Percentiles rank a stretch among this genome's conserved stretches.
These are phyloP conservation scores for Pangasius sanitwongsei DNA, from an alignment of 2,797 vertebrate species.

Conservation along the genomic window DNA sequence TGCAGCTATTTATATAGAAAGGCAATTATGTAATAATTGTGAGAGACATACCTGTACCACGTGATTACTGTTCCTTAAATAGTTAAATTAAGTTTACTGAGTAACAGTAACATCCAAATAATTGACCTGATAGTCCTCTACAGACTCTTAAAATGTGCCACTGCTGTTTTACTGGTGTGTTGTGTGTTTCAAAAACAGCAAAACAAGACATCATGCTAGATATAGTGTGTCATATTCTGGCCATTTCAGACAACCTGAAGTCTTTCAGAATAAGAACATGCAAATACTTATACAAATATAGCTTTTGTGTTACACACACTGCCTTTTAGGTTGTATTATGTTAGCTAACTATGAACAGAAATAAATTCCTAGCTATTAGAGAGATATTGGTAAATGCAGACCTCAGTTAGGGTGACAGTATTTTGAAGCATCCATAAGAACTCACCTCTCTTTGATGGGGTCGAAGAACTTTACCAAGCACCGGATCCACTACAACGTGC, in stretches of 20 bases:
- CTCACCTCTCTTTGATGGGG: conserved; percentile 96
- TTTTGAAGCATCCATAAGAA: background rate
- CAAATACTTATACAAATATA: background rate
- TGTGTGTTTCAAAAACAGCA: background rate
- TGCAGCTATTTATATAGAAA: no score
- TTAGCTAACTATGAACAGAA: background rate
- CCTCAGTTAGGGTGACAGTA: background rate
- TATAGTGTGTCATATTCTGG: background rate
- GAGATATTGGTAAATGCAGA: background rate
- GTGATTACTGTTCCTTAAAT: background rate
- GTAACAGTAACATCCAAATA: background rate
- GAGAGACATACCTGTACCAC: background rate
- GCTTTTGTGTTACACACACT: background rate
- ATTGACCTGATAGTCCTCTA: background rate
- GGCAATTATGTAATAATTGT: background rate
- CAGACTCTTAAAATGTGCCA: background rate
- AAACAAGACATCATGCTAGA: background rate
- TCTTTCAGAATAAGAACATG: background rate
- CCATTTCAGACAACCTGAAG: background rate
- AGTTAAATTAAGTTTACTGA: background rate
- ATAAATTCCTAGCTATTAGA: background rate
- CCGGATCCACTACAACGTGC: conserved; percentile 96
- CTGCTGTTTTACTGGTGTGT: background rate
- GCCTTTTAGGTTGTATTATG: background rate
- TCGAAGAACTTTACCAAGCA: conserved; percentile 87